Base-by-base conservation (phyloP, 2,113 vertebrate genomes). In the Tinamus guttatus region DNA sequence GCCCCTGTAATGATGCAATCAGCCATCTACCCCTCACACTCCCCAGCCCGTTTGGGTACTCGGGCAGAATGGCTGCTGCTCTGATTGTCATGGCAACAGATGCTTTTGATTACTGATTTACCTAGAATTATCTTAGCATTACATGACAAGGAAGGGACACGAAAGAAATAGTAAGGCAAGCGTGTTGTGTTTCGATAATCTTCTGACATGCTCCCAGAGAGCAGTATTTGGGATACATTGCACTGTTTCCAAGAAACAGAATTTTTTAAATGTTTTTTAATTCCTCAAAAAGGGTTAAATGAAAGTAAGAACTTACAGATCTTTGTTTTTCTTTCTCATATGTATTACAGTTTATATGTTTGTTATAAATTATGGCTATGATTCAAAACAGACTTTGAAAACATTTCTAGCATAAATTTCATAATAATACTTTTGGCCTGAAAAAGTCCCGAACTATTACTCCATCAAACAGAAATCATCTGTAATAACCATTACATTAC, bases 21-120 rank as follows among this genome's bases (percentile, higher is more conserved):
- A 32, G 40, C 62, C 38, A 60, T 21, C 38, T 27, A 69, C 43
- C 69, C 59, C 59, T 74, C 45, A 43, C 25, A 27, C 49, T 83
- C 59, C 19, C 24, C 70, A 65, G 62, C 22, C 82, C 43, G 69
- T 87, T 88, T 87, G 73, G 43, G 30, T 91, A 73, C 49, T 82
- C 87, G 7, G 43, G 27, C 40, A 77, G 47, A 34, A 62, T 87
- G 54, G 12, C 22, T 58, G 24, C 67, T 85, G 17, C 40, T 43
- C 91, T 87, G 81, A 69, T 40, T 94, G 71, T 62, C 49, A 67
- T 41, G 36, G 80, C 65, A 94, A 94, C 63, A 69, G 63, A 85
- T 40, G 43, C 28, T 24, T 91, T 83, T 74, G 59, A 49, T 24
- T 76, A 59, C 76, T 62, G 41, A 83, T 74, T 93, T 93, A 77